Evolutionary conservation across 2,113 vertebrate species (phyloP).

Genomic region (Lampris incognitus): DNA sequence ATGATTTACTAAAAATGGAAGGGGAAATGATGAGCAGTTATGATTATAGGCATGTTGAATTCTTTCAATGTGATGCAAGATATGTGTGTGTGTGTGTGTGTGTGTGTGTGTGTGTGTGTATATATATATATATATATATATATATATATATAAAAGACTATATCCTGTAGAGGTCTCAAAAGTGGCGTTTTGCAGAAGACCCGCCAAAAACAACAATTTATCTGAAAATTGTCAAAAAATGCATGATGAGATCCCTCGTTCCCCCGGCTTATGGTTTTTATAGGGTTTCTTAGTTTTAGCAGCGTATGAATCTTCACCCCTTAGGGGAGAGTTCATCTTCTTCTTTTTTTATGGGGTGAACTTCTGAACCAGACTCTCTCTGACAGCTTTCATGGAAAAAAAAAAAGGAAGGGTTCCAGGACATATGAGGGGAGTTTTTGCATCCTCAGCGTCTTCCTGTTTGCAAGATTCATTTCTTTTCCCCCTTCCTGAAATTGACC

Average conservation of each 20-base stretch:
- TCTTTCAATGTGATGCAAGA: too few species aligned
- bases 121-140: too few species aligned
- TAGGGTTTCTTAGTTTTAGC: slow-evolving; percentile 7
- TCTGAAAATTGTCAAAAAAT: slow-evolving; percentile 38
- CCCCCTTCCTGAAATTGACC: slow-evolving; percentile 63
- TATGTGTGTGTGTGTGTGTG: too few species aligned
- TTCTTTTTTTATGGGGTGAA: slow-evolving; percentile 54
- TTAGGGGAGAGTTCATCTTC: slow-evolving; percentile 36
- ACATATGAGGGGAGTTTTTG: slow-evolving; percentile 39
- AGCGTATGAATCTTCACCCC: slow-evolving; percentile 41
- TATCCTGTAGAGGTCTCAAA: slow-evolving; percentile 23
- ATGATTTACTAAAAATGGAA: too few species aligned
- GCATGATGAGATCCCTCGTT: slow-evolving; percentile 48
- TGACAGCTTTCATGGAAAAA: slow-evolving; percentile 53
- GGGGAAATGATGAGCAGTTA: too few species aligned
- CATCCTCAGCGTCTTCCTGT: slow-evolving; percentile 73
- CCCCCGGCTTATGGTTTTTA: slow-evolving; percentile 22
- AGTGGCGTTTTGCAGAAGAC: slow-evolving; percentile 32
- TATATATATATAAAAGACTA: background rate
- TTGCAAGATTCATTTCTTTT: slow-evolving; percentile 71
- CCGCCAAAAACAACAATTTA: slow-evolving; percentile 59
- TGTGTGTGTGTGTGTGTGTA: too few species aligned
- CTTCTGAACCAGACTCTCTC: slow-evolving; percentile 62
- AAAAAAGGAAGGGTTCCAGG: slow-evolving; percentile 41
- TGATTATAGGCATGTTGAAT: too few species aligned